Evolutionary conservation across 2,113 vertebrate species (phyloP), one percentile per base, ranked within the genome.

Genomic region (Candoia aspera): DNA sequence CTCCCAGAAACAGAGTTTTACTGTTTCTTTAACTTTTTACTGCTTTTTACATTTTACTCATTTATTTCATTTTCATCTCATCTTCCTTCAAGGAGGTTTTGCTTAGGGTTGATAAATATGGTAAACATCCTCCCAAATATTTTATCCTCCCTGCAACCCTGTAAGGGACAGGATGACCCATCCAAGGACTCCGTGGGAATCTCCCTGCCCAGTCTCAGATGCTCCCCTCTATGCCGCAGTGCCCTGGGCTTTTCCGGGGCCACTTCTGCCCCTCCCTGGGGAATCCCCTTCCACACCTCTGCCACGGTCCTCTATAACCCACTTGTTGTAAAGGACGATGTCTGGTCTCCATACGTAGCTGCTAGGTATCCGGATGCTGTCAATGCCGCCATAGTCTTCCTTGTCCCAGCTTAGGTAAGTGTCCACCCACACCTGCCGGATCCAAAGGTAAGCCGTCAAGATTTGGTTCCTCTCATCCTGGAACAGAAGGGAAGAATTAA

Each of bases 291-390:
- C 9, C 1, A 1, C 49, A 6, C 49, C 26, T n/a, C n/a, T 0
- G 24, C 49, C 42, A 13, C 49, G 1, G 13, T 29, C 84, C 49
- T 19, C 1, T 0, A 24, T 8, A 19, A 90, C 96, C 9, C 98
- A 99, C 99, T 98, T 99, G 98, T 99, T 99, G 96, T 99, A 99
- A 94, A 99, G 98, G 90, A 99, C 97, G 89, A 99, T 98, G 97
- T 99, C 98, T 0, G 99, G 99, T 92, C 98, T 97, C 99, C 99
- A 99, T 95, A 99, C 98, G 68, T 98, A 98, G 97, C 98, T 98
- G 97, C 98, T 98, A 96, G 99, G 99, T 96, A 99, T 98, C 92
- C 97, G 98, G 97, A 99, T 98, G 97, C 97, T 97, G 96, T 98
- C 98, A 3, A 99, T 98, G 93, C 98, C 98, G 4, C 97, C 98